Base-by-base conservation (phyloP, 2,797 vertebrate species). In the Carcharodon carcharias region DNA sequence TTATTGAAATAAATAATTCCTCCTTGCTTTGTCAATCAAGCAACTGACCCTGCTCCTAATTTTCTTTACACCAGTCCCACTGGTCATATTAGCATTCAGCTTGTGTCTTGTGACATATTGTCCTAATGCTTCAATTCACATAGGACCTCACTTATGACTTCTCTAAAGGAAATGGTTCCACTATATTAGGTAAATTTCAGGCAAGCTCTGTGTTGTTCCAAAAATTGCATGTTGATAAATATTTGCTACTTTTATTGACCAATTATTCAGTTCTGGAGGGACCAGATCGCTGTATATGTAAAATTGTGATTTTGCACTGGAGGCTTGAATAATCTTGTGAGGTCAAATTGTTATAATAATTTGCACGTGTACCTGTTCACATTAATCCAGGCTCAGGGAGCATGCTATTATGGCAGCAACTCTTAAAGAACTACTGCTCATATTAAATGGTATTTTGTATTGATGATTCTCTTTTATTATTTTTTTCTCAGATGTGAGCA, bases 121-220 rank as follows among this genome's bases (percentile, higher is more conserved):
- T 85, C 45, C 82, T 85, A 85, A 85, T 85, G 26, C 82, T 85
- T 85, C 45, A 85, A 85, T 85, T 85, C 45, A 85, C 82, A 85
- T 8, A 85, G 40, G 82, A 85, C 40, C 82, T 85, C 82, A 85
- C 40, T 85, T 85, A 85, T 85, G 40, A 45, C 40, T 45, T 50
- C 40, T 85, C 82, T 85, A 23, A 50, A 85, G 40, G 82, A 85
- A 50, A 21, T 85, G 45, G 21, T 85, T 85, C 85, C 40, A 23
- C 4, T 45, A 45, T 21, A 45, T 85, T 45, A 45, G 40, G 40
- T 45, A 45, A 18, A 85, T 85, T 50, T 85, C 40, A 50, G 82
- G 40, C 80, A 40, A n/a, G 80, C 6, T 85, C 80, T 50, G 82
- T 50, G 50, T 50, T 85, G 82, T 85, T 50, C 7, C 18, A 85